Percentiles rank a stretch among this genome's conserved stretches.
phyloP scores from a whole-genome alignment of 1,140 invertebrate genomes.

The Bombus terrestris region DNA sequence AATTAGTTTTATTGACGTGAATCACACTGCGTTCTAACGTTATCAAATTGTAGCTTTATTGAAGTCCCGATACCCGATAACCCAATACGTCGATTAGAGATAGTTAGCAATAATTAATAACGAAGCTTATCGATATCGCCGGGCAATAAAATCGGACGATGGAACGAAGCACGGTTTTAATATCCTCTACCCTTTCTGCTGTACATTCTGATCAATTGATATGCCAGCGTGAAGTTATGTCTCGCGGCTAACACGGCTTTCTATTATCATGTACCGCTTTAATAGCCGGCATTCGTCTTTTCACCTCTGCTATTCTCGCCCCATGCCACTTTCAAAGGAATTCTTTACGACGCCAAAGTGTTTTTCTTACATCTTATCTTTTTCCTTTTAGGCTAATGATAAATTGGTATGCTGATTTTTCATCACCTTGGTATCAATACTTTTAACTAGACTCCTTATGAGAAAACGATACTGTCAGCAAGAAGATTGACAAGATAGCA shows the following conservation, averaged over 20 bases:
- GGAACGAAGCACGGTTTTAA: constrained; percentile 38
- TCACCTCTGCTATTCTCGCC: background rate
- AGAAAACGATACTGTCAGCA: too few relatives aligned
- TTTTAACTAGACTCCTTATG: too few relatives aligned
- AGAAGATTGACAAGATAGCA: too few relatives aligned
- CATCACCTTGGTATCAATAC: too few relatives aligned
- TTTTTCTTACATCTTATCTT: background rate
- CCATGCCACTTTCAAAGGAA: background rate
- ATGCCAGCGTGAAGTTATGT: constrained; percentile 9
- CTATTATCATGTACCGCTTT: constrained; percentile 3
- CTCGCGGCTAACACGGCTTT: background rate
- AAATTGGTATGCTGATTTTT: background rate
- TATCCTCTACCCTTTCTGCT: constrained; percentile 9
- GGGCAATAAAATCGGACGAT: constrained; percentile 33
- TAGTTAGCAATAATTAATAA: constrained; percentile 52
- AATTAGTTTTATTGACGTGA: constrained; percentile 45
- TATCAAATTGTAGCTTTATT: constrained; percentile 44
- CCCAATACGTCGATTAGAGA: constrained; percentile 43
- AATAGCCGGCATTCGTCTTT: background rate
- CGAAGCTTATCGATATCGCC: constrained; percentile 41
- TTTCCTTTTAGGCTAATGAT: background rate
- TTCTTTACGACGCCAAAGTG: background rate
- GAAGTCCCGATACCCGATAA: constrained; percentile 41
- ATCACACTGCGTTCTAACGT: constrained; percentile 27
- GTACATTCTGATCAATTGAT: constrained; percentile 26